Evolutionary conservation across 2,113 vertebrate genomes (phyloP), one percentile per base, ranked within the genome.

Genomic region (Sporophila hypoxantha): DNA sequence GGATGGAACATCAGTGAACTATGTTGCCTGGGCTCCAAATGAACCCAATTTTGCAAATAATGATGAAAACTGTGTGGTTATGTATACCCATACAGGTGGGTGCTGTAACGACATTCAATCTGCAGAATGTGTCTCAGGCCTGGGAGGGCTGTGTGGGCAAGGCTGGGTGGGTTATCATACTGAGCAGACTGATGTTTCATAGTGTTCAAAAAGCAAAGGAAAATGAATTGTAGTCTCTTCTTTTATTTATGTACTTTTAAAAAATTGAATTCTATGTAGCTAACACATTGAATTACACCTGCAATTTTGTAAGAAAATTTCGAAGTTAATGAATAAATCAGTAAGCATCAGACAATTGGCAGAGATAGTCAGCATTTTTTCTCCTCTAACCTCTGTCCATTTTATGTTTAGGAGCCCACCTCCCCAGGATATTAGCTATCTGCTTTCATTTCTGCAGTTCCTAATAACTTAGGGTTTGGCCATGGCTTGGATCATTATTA

Each of bases 31-130:
- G 99, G 97, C 97, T 78, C 85, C 96, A 22, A 98, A 99, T 76
- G 99, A 99, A 94, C 99, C 99, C 17, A 99, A 99, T 95, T 99
- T 99, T 96, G 98, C 98, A 69, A 99, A 99, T 92, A 98, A 99
- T 29, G 99, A 99, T 94, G 99, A 99, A 96, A 98, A 98, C 83
- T 99, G 99, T 93, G 99, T 99, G 37, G 96, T 97, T 16, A 97
- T 99, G 47, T 99, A 99, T 68, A 96, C 77, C 21, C 88, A n/a
- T 73, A 98, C 98, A 98, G 99, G 99, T 98, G 95, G 67, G 97
- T 91, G 29, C 26, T 42, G 16, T 32, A 41, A 44, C 26, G 81
- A 15, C 17, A 21, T 37, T 65, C 1, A 8, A 3, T 59, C 53
- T 78, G 7, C 59, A 23, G 4, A 2, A 32, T 22, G 7, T 81